Conservation (phyloP, 2,888 invertebrate genomes). For the Caradrina kadenii region DNA sequence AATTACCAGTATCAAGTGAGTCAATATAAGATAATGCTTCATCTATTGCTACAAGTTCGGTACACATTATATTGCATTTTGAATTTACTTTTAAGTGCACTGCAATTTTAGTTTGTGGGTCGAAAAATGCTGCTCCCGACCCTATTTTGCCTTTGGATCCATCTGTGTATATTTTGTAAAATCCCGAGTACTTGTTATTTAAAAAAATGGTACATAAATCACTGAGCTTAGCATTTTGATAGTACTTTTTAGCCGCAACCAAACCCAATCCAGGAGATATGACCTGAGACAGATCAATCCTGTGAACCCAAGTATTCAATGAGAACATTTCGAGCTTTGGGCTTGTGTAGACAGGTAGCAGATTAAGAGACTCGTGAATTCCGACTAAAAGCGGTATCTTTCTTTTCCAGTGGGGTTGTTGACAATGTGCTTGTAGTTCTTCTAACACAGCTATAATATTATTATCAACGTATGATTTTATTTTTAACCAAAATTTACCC, state of each 20-base stretch:
- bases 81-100: background rate
- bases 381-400: background rate
- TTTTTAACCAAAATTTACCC: slow-evolving; percentile 4
- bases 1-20: slow-evolving; percentile 1
- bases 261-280: background rate
- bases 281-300: background rate
- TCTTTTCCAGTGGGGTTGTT: background rate
- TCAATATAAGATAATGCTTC: background rate
- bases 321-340: background rate
- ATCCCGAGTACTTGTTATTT: background rate
- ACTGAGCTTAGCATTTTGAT: too few species aligned
- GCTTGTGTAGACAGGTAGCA: background rate
- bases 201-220: background rate
- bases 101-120: background rate
- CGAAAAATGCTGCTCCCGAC: background rate
- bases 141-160: slow-evolving; percentile 2
- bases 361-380: background rate
- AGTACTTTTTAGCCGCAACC: background rate
- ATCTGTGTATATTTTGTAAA: background rate
- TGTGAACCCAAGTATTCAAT: background rate
- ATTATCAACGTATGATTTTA: slow-evolving; percentile 12
- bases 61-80: background rate
- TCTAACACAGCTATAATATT: background rate
- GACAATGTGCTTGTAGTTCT: background rate
- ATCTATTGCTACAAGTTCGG: background rate